Percentiles rank a stretch among this genome's conserved stretches.
Conservation (phyloP, 2,797 vertebrate species). For the Semaprochilodus insignis region DNA sequence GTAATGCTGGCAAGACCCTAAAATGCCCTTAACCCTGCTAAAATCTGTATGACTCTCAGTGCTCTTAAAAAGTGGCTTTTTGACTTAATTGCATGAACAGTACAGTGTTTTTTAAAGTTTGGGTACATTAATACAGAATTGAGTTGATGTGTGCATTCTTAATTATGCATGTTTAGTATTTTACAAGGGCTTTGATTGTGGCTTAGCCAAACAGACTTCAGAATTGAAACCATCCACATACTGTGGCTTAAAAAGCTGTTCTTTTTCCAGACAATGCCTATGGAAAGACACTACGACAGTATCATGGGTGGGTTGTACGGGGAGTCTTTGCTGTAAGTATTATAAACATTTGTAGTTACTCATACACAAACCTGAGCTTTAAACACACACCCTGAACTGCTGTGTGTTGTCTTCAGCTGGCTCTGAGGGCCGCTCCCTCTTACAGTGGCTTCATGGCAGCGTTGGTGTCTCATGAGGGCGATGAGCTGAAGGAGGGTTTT, state of each 20-base stretch:
- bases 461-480: constrained; percentile 84
- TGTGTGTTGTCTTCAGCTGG: constrained; percentile 80
- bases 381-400: background rate
- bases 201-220: no score
- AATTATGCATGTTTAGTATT: no score
- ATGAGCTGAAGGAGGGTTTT: constrained; percentile 88
- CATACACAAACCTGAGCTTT: background rate
- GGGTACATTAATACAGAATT: background rate
- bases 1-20: background rate
- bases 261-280: constrained; percentile 88
- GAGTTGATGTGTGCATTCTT: background rate
- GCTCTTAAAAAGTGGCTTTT: background rate
- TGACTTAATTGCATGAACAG: background rate
- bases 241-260: background rate
- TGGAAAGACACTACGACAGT: constrained; percentile 91
- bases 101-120: background rate
- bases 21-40: background rate
- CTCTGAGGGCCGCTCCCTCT: constrained; percentile 91
- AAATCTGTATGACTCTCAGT: background rate
- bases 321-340: constrained; percentile 95
- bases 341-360: background rate
- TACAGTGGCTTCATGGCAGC: constrained; percentile 91
- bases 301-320: constrained; percentile 97
- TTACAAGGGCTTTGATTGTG: no score
- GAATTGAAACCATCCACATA: no score